Percentiles rank a stretch among this genome's conserved stretches.
Evolutionary conservation across 2,888 invertebrate genomes (phyloP).

Genomic region (Pelosia muscerda): DNA sequence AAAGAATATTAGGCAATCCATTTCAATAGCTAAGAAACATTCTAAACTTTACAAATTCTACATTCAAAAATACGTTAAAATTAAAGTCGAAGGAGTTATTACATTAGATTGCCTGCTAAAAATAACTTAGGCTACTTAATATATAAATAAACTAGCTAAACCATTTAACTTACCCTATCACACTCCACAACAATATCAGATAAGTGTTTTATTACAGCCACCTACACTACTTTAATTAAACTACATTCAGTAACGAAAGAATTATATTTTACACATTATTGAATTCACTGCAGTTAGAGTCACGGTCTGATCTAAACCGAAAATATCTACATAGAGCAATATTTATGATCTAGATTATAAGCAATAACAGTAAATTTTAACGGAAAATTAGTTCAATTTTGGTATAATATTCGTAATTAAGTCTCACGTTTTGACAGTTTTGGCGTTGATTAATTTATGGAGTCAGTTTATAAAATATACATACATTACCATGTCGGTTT

Average conservation of each 20-base stretch:
- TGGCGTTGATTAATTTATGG: too few relatives aligned
- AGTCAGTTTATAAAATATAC: too few relatives aligned
- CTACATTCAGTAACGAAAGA: constrained; percentile 47
- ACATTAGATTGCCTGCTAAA: background rate
- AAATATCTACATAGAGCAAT: too few relatives aligned
- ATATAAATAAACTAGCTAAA: background rate
- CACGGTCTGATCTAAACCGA: too few relatives aligned
- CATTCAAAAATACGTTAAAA: background rate
- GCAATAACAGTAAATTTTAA: too few relatives aligned
- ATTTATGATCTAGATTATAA: too few relatives aligned
- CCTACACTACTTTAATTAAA: constrained; percentile 54
- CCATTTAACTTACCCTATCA: constrained; percentile 25
- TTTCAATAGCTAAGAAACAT: background rate
- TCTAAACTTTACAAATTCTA: background rate
- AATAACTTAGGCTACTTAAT: background rate
- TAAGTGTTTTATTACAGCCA: constrained; percentile 53
- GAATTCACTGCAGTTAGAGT: constrained; percentile 21
- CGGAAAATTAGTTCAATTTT: too few relatives aligned
- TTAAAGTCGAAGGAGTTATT: background rate
- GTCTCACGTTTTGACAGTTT: too few relatives aligned
- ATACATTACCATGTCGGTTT: too few relatives aligned
- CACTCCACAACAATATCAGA: constrained; percentile 15
- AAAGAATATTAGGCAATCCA: too few relatives aligned
- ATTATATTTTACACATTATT: constrained; percentile 48
- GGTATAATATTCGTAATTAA: too few relatives aligned